A percentile compares a stretch with the other conserved stretches of the same genome.
phyloP scores from a whole-genome alignment of 2,888 invertebrate genomes.

The Pyrocoelia pectoralis region DNA sequence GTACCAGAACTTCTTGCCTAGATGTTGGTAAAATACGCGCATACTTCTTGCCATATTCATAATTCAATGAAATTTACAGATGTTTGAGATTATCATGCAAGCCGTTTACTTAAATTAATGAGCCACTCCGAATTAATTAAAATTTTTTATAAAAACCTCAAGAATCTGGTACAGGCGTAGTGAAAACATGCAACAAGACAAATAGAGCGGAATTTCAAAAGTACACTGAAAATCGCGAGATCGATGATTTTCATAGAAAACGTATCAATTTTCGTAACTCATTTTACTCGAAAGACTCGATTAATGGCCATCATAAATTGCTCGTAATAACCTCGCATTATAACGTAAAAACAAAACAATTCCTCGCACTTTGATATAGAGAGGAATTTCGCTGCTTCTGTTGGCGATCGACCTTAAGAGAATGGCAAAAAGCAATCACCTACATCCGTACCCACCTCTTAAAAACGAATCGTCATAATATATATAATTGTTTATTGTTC shows the following conservation, averaged over 20 bases:
- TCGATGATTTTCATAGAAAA: background rate
- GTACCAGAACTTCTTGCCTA: slow-evolving; percentile 16
- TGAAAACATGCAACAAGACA: no score
- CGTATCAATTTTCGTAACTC: background rate
- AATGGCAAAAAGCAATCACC: background rate
- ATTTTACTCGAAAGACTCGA: slow-evolving; percentile 5
- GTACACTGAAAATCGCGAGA: background rate
- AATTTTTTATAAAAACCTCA: background rate
- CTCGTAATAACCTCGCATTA: slow-evolving; percentile 14
- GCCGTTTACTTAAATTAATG: slow-evolving; percentile 11
- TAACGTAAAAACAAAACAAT: slow-evolving; percentile 18
- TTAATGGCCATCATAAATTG: slow-evolving; percentile 21
- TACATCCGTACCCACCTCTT: background rate
- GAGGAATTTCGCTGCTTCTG: background rate
- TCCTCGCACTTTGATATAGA: slow-evolving; percentile 13
- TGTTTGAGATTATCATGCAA: slow-evolving; percentile 18
- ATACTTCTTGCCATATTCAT: slow-evolving; percentile 15
- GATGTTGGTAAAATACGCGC: slow-evolving; percentile 18
- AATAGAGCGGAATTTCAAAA: no score
- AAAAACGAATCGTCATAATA: slow-evolving; percentile 9
- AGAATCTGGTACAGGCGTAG: background rate
- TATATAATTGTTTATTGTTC: slow-evolving; percentile 24
- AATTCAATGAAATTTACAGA: slow-evolving; percentile 26
- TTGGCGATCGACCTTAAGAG: background rate
- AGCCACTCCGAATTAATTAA: background rate